Evolutionary conservation across 2,888 invertebrate genomes (phyloP), one percentile per base, ranked within the genome.

Genomic region (Coleophora flavipennella): DNA sequence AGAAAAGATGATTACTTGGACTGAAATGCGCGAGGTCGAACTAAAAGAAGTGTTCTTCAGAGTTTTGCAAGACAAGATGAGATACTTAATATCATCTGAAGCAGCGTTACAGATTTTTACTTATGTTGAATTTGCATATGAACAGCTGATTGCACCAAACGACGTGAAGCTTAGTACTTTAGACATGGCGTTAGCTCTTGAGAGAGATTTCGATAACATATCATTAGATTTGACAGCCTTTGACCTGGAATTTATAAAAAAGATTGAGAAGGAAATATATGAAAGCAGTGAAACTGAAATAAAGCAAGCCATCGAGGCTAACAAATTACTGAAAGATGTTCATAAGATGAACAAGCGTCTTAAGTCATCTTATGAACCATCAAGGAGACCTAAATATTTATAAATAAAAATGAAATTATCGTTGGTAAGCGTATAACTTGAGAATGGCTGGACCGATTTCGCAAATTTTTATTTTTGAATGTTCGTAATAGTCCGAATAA

Each of bases 121-220:
- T 27, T 89, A 88, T 51, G 85, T 91, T 2, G 89, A 91, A 63
- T 90, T 90, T 55, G 80, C 90, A 0, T 91, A 89, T 57, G 89
- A 90, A 61, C 76, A 84, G 28, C 71, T 89, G 13, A 79, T 91
- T 28, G 87, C 86, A 1, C 76, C 86, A 1, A 90, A 89, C 54
- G 89, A 90, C 46, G 87, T 87, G 1, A 87, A 88, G 50, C 65
- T 89, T 8, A 84, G 79, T 44, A 76, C 86, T 36, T 75, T 85
- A 43, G 83, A 88, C 7, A 90, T 91, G 90, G 87, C 88, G 70
- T 67, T 76, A 41, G 79, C 83, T 13, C 76, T 91, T 36, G 91
- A 91, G 63, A 71, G 49, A 32, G 84, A 84, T 55, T 84, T 78
- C 40, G 74, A 83, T 41, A 68, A 70, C 48, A 53, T 83, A 35